Base-by-base conservation (phyloP, 2,113 vertebrate genomes). In the Uropsilus gracilis region DNA sequence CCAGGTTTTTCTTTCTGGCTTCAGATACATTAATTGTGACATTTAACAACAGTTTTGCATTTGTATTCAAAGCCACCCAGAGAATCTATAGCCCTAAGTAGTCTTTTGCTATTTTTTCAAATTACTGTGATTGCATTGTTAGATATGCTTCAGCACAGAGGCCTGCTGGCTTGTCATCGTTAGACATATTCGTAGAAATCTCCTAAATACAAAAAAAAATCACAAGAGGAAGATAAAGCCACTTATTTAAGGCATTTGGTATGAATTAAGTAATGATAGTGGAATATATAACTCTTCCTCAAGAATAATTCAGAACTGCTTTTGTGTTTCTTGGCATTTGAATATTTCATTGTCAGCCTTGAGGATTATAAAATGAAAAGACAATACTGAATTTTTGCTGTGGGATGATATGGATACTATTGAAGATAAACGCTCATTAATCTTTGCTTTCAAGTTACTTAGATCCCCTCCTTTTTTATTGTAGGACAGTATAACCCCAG, bases 201-300 rank as follows among this genome's bases (percentile, higher is more conserved):
- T 92, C 72, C 86, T 76, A 85, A 96, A 92, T 78, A 86, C 90
- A 90, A 92, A 48, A 71, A 83, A 96, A 90, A 69, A 85, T 64
- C 93, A 77, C 37, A 76, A 89, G 93, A 94, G 87, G 63, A 89
- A 93, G 94, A 95, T 96, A 95, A 95, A 94, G 77, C 72, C 84
- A 95, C 91, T 94, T 94, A 94, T 95, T 96, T 89, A 93, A 96
- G 85, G 81, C 55, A 96, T 68, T 95, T 95, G 90, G 76, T 93
- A 77, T 63, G 91, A 96, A 97, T 97, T 97, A 96, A 97, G 72
- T 88, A 96, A 96, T 96, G 89, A 96, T 78, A 92, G 89, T 93
- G 71, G 93, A 93, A 73, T 93, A 57, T 37, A 68, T 78, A 94
- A 91, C 93, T 94, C 83, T 87, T 85, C 68, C 50, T 87, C 76